These are phyloP conservation scores for Premnoplex brunnescens DNA, from an alignment of 2,797 vertebrate genomes.

Conservation along the genomic window DNA sequence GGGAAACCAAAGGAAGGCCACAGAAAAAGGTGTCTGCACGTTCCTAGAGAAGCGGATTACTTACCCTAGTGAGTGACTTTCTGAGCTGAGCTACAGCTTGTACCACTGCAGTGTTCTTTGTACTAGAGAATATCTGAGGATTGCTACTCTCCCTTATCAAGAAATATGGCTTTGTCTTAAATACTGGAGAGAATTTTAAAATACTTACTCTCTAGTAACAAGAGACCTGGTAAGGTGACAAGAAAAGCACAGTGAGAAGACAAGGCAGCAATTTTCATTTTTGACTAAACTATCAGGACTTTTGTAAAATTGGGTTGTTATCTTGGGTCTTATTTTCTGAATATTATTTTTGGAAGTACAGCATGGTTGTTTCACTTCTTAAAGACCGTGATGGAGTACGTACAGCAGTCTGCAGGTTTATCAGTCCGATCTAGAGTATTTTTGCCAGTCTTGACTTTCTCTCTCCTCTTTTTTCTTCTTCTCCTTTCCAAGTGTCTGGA, in stretches of 20 bases:
- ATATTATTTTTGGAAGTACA: constrained; percentile 25
- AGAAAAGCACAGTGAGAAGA: background rate
- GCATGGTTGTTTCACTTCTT: background rate
- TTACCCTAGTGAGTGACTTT: background rate
- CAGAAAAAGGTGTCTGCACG: background rate
- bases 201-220: background rate
- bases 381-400: background rate
- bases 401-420: constrained; percentile 3
- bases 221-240: constrained; percentile 3
- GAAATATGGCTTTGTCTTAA: background rate
- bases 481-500: background rate
- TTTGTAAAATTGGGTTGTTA: background rate
- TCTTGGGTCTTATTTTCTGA: background rate
- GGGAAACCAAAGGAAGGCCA: background rate
- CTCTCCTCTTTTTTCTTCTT: background rate
- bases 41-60: background rate
- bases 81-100: background rate
- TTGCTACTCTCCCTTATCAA: background rate
- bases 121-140: background rate
- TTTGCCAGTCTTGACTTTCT: constrained; percentile 4
- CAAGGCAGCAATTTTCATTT: background rate
- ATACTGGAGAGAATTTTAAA: background rate
- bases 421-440: background rate
- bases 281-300: background rate
- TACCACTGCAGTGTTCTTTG: background rate